These are phyloP conservation scores for Ovis canadensis DNA, from an alignment of 2,113 vertebrate genomes.

Conservation along the genomic window DNA sequence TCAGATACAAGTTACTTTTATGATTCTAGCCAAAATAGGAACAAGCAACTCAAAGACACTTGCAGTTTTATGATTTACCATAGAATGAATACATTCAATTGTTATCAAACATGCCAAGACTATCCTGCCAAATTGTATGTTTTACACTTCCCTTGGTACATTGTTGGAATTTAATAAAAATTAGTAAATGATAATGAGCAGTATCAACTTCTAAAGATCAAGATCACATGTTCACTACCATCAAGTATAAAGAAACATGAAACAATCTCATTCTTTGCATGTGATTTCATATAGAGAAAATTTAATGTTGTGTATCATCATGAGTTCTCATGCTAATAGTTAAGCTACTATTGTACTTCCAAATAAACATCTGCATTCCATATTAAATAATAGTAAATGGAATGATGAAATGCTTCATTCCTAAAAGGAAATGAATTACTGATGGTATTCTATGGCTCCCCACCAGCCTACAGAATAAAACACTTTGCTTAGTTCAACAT, in stretches of 20 bases:
- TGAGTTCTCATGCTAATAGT: neutral
- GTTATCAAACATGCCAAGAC: neutral
- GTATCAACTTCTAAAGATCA: neutral
- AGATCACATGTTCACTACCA: neutral
- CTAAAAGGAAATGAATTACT: constrained; percentile 7
- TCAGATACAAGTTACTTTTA: neutral
- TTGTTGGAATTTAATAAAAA: neutral
- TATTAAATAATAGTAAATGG: neutral
- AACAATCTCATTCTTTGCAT: neutral
- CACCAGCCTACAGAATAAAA: neutral
- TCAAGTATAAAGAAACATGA: neutral
- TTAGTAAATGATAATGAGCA: neutral
- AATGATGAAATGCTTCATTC: neutral
- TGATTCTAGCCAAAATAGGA: neutral
- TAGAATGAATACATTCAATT: neutral
- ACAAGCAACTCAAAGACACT: neutral
- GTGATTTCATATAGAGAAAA: neutral
- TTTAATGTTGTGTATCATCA: neutral
- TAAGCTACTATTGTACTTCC: neutral
- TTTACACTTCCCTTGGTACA: neutral
- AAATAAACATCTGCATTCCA: neutral
- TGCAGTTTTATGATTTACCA: neutral
- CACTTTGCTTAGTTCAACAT: neutral
- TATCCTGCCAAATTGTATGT: neutral
- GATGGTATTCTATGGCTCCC: neutral